Conservation (phyloP, 2,888 invertebrate genomes). For the Caenorhabditis panamensis region DNA sequence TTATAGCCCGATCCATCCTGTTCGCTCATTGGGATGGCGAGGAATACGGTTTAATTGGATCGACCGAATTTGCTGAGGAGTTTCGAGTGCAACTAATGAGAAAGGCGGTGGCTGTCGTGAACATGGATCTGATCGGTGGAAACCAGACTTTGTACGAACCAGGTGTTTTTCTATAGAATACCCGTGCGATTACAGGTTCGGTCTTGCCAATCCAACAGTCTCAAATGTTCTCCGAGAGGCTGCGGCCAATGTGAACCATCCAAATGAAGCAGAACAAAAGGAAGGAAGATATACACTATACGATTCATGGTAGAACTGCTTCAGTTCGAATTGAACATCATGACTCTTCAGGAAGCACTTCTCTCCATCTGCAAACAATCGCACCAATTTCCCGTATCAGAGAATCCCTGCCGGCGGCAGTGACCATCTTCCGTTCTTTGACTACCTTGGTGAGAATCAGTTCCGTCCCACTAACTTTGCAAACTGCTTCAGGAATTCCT, state of each 20-base stretch:
- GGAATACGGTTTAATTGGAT: slow-evolving; percentile 82
- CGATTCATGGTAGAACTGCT: slow-evolving; percentile 75
- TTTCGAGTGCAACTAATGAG: slow-evolving; percentile 74
- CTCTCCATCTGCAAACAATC: slow-evolving; percentile 24
- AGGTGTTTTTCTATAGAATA: not conserved
- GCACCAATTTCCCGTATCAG: slow-evolving; percentile 33
- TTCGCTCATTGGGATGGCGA: slow-evolving; percentile 83
- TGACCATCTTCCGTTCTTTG: slow-evolving; percentile 82
- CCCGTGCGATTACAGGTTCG: slow-evolving; percentile 61
- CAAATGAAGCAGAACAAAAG: slow-evolving; percentile 64
- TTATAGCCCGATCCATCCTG: slow-evolving; percentile 81
- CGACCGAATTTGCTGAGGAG: slow-evolving; percentile 83
- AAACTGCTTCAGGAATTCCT: slow-evolving; percentile 74
- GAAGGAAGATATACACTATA: slow-evolving; percentile 72
- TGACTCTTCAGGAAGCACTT: slow-evolving; percentile 33
- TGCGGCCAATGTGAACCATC: slow-evolving; percentile 79
- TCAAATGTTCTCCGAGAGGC: slow-evolving; percentile 81
- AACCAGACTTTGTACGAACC: slow-evolving; percentile 70
- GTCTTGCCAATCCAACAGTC: slow-evolving; percentile 80
- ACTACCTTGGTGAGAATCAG: slow-evolving; percentile 74
- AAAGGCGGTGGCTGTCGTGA: slow-evolving; percentile 82
- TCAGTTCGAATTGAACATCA: slow-evolving; percentile 21
- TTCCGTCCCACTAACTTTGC: not conserved
- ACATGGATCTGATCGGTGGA: slow-evolving; percentile 81
- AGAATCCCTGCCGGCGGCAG: slow-evolving; percentile 82